These are phyloP conservation scores for Petrocephalus zakoni DNA, from an alignment of 2,113 vertebrate species.

Conservation along the genomic window DNA sequence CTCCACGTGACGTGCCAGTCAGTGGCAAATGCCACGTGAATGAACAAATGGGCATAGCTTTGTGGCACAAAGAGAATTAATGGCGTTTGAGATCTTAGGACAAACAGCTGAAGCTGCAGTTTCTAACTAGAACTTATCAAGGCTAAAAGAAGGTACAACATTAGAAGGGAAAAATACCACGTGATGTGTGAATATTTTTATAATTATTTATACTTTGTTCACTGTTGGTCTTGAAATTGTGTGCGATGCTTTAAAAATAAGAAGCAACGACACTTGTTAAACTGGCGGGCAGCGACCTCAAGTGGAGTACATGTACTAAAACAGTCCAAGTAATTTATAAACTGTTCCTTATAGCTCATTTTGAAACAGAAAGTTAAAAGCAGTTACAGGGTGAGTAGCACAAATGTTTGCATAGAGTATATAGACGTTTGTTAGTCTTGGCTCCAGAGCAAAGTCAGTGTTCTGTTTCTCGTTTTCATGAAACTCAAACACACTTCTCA, in stretches of 20 bases:
- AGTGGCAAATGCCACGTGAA: too few species aligned
- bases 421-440: not conserved
- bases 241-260: not conserved
- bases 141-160: not conserved
- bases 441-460: not conserved
- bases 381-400: not conserved
- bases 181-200: not conserved
- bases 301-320: not conserved
- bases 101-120: too few species aligned
- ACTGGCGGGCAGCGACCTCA: not conserved
- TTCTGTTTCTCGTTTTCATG: not conserved
- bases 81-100: too few species aligned
- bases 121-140: not conserved
- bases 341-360: not conserved
- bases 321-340: not conserved
- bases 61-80: too few species aligned
- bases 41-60: too few species aligned
- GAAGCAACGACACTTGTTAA: not conserved
- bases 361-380: not conserved
- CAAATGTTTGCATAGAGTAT: not conserved
- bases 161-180: not conserved
- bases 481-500: not conserved
- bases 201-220: not conserved
- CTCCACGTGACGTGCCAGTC: too few species aligned
- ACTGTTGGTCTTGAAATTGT: not conserved